Percentiles rank a stretch among this genome's conserved stretches.
Conservation (phyloP, 2,888 invertebrate species). For the Brachypalpus laphriformis region DNA sequence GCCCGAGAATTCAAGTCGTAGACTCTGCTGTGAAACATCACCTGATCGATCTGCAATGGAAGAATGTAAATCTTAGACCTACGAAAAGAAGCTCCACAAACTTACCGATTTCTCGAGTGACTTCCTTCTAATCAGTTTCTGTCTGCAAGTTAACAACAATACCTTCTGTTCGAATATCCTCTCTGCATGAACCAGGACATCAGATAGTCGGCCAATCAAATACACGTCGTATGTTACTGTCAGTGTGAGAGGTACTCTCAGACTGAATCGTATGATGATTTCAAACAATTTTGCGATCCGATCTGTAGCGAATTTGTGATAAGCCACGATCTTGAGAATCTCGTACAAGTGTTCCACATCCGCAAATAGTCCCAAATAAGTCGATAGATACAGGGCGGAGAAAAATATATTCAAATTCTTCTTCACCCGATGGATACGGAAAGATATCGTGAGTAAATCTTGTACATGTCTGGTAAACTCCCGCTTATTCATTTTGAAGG, state of each 20-base stretch:
- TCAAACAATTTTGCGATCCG: neutral
- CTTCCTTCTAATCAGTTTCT: neutral
- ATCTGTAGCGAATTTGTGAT: neutral
- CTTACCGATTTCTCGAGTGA: neutral
- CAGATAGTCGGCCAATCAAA: neutral
- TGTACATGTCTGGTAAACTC: neutral
- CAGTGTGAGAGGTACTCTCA: neutral
- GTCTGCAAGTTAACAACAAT: neutral
- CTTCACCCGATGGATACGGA: constrained; percentile 17
- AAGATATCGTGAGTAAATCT: neutral
- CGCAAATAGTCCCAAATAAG: neutral
- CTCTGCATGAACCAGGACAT: neutral
- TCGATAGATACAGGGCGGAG: neutral
- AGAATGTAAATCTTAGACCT: too few relatives aligned
- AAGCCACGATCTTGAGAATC: neutral
- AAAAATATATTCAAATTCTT: neutral
- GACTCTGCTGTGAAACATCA: neutral
- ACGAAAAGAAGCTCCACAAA: neutral
- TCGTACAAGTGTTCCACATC: neutral
- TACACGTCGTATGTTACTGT: neutral
- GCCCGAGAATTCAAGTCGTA: neutral
- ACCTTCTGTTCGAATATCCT: neutral
- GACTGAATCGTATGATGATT: neutral
- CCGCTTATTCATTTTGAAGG: neutral
- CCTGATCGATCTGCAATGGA: constrained; percentile 2